Base-by-base conservation (phyloP, 2,113 vertebrate species). In the Catharus minimus region DNA sequence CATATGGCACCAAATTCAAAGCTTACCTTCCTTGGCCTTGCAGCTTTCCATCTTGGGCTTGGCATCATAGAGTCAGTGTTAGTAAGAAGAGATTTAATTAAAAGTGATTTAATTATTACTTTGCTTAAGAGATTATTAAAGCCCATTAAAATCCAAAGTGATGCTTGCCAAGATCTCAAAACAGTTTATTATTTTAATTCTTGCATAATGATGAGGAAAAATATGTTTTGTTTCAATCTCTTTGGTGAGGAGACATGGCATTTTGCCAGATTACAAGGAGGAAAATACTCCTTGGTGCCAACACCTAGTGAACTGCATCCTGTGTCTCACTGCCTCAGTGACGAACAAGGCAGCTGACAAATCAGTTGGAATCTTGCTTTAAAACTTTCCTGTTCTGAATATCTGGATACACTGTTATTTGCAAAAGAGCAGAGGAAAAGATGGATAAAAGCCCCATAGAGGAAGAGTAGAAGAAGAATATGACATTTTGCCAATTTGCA, bases 141-240 rank as follows among this genome's bases (percentile, higher is more conserved):
- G 41, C 39, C n/a, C 67, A 66, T 65, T 90, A 78, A 79, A 90
- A 86, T 21, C 16, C 52, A 38, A 69, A 79, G 33, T 1, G 32
- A 61, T 1, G 0, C 24, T 67, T 82, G 86, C 64, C 91, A 94
- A 85, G 55, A 46, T 77, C 61, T 72, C 38, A 74, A 57, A 90
- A 49, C 32, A 65, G 91, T 64, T 91, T 88, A 75, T 73, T 91
- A 64, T 76, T 94, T 93, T 91, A 81, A 76, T 69, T 88, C 69
- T 89, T 88, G 58, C 30, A 23, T 55, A 89, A 86, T 61, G 72
- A 88, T 24, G 58, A 87, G 57, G 66, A 47, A 94, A 94, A 89
- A 44, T 52, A 88, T 20, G 72, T 89, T 96, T 96, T 95, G 61
- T 92, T 95, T 82, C 60, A 55, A 7, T 56, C 39, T 73, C 43